Percentiles rank a stretch among this genome's conserved stretches.
phyloP scores from a whole-genome alignment of 2,113 vertebrate genomes.

The Solea solea region DNA sequence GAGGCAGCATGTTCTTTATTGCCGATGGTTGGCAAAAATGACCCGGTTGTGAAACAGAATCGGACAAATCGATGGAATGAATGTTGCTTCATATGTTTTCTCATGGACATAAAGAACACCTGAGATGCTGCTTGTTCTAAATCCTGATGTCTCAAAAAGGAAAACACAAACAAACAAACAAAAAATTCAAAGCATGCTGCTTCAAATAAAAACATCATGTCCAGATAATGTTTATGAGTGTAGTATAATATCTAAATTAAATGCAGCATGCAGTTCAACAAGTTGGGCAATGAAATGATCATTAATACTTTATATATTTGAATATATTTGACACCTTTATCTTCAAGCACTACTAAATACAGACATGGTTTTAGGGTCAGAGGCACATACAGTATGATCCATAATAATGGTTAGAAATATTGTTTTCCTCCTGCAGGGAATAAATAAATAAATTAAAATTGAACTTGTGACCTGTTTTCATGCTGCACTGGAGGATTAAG shows the following conservation, averaged over 20 bases:
- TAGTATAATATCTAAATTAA: constrained; percentile 45
- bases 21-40: constrained; percentile 19
- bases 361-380: constrained; percentile 70
- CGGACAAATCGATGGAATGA: constrained; percentile 26
- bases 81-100: constrained; percentile 15
- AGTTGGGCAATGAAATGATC: constrained; percentile 55
- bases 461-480: constrained; percentile 58
- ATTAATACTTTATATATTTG: constrained; percentile 45
- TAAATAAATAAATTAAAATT: constrained; percentile 75
- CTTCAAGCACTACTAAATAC: constrained; percentile 65
- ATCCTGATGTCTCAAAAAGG: constrained; percentile 26
- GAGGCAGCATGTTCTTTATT: constrained; percentile 19
- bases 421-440: constrained; percentile 65
- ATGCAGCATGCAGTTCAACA: constrained; percentile 66
- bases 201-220: constrained; percentile 37
- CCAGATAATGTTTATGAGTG: constrained; percentile 39
- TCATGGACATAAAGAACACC: constrained; percentile 51
- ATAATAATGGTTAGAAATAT: constrained; percentile 47
- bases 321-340: constrained; percentile 58
- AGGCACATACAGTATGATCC: constrained; percentile 75
- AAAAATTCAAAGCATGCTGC: constrained; percentile 47
- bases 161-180: not conserved
- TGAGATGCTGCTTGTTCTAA: constrained; percentile 58
- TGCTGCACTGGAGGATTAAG: constrained; percentile 46
- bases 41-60: constrained; percentile 16